Conservation (phyloP, 2,113 vertebrate genomes). For the Xyliphius kryptos region DNA sequence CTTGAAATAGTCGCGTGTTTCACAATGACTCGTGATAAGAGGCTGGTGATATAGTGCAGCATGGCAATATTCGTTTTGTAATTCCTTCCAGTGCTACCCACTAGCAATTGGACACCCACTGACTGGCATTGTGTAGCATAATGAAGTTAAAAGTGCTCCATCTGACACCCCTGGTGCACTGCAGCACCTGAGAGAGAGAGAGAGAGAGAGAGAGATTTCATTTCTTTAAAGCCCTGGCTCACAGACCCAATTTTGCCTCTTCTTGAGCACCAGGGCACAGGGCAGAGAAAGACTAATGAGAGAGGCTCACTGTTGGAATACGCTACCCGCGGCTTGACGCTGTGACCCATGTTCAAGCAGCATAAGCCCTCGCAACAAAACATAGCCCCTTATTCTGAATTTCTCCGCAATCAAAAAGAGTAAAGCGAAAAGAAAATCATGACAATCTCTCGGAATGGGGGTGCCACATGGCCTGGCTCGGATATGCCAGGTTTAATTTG, state of each 20-base stretch:
- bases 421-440: constrained; percentile 40
- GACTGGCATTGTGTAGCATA: constrained; percentile 30
- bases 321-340: constrained; percentile 30
- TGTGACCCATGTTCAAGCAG: constrained; percentile 47
- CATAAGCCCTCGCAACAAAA: no score
- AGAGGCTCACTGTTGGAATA: constrained; percentile 38
- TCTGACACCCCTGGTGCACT: constrained; percentile 33
- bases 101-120: constrained; percentile 11
- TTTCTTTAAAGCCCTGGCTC: constrained; percentile 30
- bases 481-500: constrained; percentile 67
- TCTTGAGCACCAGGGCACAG: constrained; percentile 29
- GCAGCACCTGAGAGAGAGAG: constrained; percentile 15
- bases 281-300: constrained; percentile 46
- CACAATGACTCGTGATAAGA: no score
- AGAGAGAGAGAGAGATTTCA: constrained; percentile 34
- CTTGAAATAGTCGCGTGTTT: no score
- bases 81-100: constrained; percentile 21
- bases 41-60: no score
- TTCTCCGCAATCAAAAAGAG: constrained; percentile 47
- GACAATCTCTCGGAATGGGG: constrained; percentile 53
- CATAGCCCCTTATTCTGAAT: constrained; percentile 50
- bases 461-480: constrained; percentile 38
- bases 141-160: constrained; percentile 39
- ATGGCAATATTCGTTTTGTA: no score
- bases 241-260: constrained; percentile 36